Evolutionary conservation across 2,888 invertebrate genomes (phyloP).

Genomic region (Parnassius smintheus): DNA sequence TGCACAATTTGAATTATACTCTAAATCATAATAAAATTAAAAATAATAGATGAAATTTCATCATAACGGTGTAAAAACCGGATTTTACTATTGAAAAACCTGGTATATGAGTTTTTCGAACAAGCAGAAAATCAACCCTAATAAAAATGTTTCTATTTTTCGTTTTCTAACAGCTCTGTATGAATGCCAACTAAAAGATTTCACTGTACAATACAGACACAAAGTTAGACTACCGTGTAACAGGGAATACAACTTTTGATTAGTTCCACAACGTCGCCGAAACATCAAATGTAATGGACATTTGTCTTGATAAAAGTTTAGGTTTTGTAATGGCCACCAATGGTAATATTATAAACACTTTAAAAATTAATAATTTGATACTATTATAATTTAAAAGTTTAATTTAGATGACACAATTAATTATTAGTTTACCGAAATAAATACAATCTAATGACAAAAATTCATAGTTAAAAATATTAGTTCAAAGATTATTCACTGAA

Average conservation of each 20-base stretch:
- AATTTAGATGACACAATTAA: constrained; percentile 48
- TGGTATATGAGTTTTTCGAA: constrained; percentile 74
- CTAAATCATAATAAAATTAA: no score
- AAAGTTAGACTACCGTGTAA: constrained; percentile 47
- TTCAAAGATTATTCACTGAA: constrained; percentile 79
- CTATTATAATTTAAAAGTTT: constrained; percentile 44
- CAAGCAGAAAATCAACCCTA: constrained; percentile 71
- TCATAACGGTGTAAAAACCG: constrained; percentile 33
- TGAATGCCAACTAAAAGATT: constrained; percentile 39
- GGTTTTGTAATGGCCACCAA: constrained; percentile 81
- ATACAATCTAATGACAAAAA: constrained; percentile 76
- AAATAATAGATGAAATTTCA: not conserved
- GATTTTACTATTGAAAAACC: constrained; percentile 59
- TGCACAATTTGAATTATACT: constrained; percentile 18
- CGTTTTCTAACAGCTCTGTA: constrained; percentile 52
- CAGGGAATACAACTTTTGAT: constrained; percentile 64
- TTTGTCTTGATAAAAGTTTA: constrained; percentile 80
- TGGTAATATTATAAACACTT: constrained; percentile 76
- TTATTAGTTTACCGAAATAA: constrained; percentile 63
- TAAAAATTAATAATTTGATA: constrained; percentile 48
- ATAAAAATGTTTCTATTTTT: constrained; percentile 64
- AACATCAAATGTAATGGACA: constrained; percentile 81
- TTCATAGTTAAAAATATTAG: constrained; percentile 76
- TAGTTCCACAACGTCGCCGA: constrained; percentile 79
- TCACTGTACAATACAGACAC: constrained; percentile 51